Conservation (phyloP, 2,113 vertebrate species). For the Pantherophis guttatus region DNA sequence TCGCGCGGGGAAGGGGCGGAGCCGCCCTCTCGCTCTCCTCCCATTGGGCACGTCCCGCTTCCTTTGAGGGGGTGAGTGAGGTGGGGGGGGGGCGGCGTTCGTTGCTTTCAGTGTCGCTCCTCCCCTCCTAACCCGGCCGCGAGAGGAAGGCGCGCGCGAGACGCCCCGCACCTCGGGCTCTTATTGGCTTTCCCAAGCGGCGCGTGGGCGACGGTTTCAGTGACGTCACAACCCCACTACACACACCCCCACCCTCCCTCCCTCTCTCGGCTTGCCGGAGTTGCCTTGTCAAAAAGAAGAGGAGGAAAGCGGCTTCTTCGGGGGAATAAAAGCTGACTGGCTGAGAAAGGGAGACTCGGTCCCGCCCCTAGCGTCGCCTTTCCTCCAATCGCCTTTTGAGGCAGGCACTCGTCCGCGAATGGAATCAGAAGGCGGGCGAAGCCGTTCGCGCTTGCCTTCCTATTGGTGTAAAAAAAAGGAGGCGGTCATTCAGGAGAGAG, state of each 20-base stretch:
- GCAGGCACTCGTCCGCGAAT: background rate
- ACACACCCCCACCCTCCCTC: too few relatives aligned
- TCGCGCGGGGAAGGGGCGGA: background rate
- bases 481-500: background rate
- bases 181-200: background rate
- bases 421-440: background rate
- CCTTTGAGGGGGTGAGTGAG: background rate
- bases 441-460: background rate
- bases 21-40: background rate
- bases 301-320: background rate
- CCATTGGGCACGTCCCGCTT: background rate
- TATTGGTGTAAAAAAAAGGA: background rate
- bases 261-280: background rate
- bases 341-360: background rate
- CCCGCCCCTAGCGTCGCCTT: accelerated
- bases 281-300: background rate
- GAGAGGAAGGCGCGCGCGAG: background rate
- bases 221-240: too few relatives aligned
- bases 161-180: background rate
- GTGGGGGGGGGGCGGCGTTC: background rate
- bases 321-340: background rate
- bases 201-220: too few relatives aligned
- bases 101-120: background rate
- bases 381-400: background rate
- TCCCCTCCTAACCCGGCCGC: background rate